These are phyloP conservation scores for Amblyteles armatorius DNA, from an alignment of 2,888 invertebrate species.

Conservation along the genomic window DNA sequence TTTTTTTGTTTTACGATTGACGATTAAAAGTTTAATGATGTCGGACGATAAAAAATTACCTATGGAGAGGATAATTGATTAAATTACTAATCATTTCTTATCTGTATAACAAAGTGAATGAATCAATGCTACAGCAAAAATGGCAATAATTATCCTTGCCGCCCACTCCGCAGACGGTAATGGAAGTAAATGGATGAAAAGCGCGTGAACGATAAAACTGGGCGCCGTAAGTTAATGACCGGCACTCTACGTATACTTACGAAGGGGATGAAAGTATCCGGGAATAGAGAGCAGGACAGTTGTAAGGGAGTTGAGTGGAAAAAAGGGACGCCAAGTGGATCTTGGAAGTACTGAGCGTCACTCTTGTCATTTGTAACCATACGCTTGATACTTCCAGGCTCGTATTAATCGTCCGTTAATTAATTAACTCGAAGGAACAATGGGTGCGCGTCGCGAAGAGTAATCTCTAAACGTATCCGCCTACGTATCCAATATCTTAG, in stretches of 20 bases:
- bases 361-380: constrained; percentile 78
- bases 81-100: constrained; percentile 3
- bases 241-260: constrained; percentile 31
- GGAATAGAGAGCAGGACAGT: constrained; percentile 44
- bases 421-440: constrained; percentile 75
- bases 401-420: constrained; percentile 80
- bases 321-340: constrained; percentile 74
- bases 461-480: constrained; percentile 71
- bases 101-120: not conserved
- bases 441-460: constrained; percentile 68
- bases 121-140: constrained; percentile 6
- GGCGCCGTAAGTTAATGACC: constrained; percentile 59
- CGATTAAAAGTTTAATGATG: not conserved
- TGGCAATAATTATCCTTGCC: constrained; percentile 36
- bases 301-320: constrained; percentile 42
- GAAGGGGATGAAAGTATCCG: constrained; percentile 40
- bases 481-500: constrained; percentile 41
- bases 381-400: constrained; percentile 66
- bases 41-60: not conserved
- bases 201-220: constrained; percentile 40
- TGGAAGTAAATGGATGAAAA: constrained; percentile 45
- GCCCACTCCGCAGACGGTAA: constrained; percentile 37
- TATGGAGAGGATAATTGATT: not conserved
- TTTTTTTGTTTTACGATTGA: not conserved
- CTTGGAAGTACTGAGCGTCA: constrained; percentile 69